These are phyloP conservation scores for Petroica traversi DNA, from an alignment of 2,113 vertebrate species.

Conservation along the genomic window DNA sequence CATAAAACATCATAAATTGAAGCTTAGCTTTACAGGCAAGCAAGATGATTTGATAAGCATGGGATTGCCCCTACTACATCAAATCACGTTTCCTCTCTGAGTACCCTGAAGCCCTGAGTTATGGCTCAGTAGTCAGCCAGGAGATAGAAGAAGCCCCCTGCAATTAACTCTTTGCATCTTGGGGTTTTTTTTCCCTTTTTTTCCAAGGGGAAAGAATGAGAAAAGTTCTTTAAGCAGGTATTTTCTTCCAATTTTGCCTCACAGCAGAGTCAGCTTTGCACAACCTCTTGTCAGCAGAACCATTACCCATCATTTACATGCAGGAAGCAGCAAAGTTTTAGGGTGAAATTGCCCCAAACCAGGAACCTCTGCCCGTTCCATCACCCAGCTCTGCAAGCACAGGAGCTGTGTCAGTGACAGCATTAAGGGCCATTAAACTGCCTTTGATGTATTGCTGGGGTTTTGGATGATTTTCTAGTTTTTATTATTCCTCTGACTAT, in stretches of 20 bases:
- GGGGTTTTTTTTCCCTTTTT: too few relatives aligned
- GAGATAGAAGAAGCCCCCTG: background rate
- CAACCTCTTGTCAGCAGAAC: background rate
- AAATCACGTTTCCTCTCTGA: background rate
- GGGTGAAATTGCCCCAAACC: background rate
- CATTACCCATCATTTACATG: conserved; percentile 44
- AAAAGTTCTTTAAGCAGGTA: background rate
- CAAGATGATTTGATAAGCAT: conserved; percentile 44
- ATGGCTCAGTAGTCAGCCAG: background rate
- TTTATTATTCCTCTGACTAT: conserved; percentile 65
- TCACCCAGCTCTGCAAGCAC: conserved; percentile 2
- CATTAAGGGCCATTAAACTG: conserved; percentile 58
- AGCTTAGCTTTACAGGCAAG: conserved; percentile 36
- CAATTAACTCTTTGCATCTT: conserved; percentile 21
- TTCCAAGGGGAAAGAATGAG: background rate
- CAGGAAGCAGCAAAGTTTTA: conserved; percentile 40
- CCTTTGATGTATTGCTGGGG: conserved; percentile 50
- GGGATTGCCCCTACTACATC: conserved; percentile 44
- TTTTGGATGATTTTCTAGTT: conserved; percentile 37
- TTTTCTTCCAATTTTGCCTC: background rate
- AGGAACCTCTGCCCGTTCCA: conserved; percentile 2
- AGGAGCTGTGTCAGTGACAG: conserved; percentile 18
- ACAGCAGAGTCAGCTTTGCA: background rate
- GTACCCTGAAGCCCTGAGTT: background rate
- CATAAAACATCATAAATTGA: conserved; percentile 54